Conservation (phyloP, 2,888 invertebrate species). For the Desoria tigrina region DNA sequence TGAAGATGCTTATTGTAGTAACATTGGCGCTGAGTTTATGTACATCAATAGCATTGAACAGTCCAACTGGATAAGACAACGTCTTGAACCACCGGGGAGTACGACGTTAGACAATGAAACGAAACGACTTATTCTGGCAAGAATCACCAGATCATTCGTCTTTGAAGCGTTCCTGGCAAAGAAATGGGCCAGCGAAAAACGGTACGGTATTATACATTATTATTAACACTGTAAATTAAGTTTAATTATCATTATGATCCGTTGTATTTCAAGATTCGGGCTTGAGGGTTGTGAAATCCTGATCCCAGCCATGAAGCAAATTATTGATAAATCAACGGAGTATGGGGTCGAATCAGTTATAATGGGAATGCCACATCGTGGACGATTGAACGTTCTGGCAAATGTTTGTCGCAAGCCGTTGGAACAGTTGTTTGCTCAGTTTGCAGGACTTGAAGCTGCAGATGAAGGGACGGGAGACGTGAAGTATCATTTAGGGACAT, state of each 20-base stretch:
- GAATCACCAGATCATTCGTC: slow-evolving; percentile 91
- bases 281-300: slow-evolving; percentile 98
- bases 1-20: slow-evolving; percentile 92
- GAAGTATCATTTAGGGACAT: slow-evolving; percentile 87
- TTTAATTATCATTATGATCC: too few species aligned
- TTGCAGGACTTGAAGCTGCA: slow-evolving; percentile 86
- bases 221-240: too few species aligned
- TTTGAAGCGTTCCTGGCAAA: slow-evolving; percentile 95
- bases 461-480: slow-evolving; percentile 82
- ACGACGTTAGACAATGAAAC: slow-evolving; percentile 84
- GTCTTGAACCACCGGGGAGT: slow-evolving; percentile 89
- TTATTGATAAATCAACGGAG: slow-evolving; percentile 93
- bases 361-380: slow-evolving; percentile 87
- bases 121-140: slow-evolving; percentile 89
- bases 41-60: slow-evolving; percentile 98
- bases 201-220: too few species aligned
- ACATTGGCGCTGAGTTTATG: slow-evolving; percentile 99
- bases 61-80: slow-evolving; percentile 97
- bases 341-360: slow-evolving; percentile 95
- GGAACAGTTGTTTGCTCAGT: slow-evolving; percentile 86
- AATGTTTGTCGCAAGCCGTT: slow-evolving; percentile 90
- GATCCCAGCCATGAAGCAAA: slow-evolving; percentile 97
- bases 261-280: slow-evolving; percentile 79
- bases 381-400: slow-evolving; percentile 84
- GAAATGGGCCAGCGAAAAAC: slow-evolving; percentile 98